Evolutionary conservation across 1,140 invertebrate species (phyloP).

Genomic region (Temnothorax longispinosus): DNA sequence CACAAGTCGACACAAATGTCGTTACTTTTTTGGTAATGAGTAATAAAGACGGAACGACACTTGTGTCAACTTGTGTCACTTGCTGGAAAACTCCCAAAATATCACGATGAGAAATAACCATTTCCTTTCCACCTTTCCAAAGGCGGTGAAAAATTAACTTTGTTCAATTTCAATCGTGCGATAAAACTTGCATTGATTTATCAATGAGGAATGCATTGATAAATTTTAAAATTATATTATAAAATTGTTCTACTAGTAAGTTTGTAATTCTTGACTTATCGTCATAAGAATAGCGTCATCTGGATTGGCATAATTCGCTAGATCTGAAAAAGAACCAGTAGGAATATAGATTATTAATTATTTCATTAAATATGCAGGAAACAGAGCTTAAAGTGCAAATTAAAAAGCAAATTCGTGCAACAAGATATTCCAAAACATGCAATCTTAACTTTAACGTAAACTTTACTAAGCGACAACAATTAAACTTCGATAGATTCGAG

Average conservation of each 20-base stretch:
- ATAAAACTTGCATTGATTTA: background rate
- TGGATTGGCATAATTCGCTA: slow-evolving; percentile 87
- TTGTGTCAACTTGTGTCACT: no score
- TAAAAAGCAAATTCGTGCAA: slow-evolving; percentile 3
- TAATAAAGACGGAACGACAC: no score
- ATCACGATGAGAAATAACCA: background rate
- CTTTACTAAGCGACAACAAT: background rate
- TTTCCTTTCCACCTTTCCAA: background rate
- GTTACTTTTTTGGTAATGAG: no score
- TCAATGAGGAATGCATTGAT: background rate
- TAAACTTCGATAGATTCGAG: no score
- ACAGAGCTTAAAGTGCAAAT: background rate
- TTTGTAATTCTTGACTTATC: slow-evolving; percentile 84
- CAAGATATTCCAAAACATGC: background rate
- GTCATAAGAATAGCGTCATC: slow-evolving; percentile 87
- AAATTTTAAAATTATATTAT: slow-evolving; percentile 23
- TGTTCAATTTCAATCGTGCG: background rate
- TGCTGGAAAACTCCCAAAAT: background rate
- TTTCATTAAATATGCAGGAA: background rate
- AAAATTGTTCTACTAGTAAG: slow-evolving; percentile 76
- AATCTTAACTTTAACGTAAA: background rate
- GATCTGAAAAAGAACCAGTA: slow-evolving; percentile 80
- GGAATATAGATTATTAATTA: background rate
- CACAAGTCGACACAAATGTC: no score
- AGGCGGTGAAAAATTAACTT: slow-evolving; percentile 6